These are phyloP conservation scores for Macroteleia sp. DNA, from an alignment of 2,888 invertebrate species.

Conservation along the genomic window DNA sequence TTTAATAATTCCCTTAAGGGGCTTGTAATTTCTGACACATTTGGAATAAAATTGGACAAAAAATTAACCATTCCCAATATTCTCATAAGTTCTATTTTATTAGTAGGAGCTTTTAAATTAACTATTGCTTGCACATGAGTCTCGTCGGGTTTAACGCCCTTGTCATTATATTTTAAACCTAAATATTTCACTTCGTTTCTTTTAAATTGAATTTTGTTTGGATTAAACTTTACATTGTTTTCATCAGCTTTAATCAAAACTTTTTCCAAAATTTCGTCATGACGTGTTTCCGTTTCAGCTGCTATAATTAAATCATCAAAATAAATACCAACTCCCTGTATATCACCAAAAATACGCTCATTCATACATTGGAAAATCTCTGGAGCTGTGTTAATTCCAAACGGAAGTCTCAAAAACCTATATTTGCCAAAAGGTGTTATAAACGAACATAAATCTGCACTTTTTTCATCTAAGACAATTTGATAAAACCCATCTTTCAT, in stretches of 20 bases:
- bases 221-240: neutral
- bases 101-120: neutral
- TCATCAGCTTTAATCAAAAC: neutral
- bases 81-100: constrained; percentile 19
- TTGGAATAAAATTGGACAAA: constrained; percentile 22
- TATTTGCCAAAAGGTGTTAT: too few species aligned
- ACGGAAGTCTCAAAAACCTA: too few species aligned
- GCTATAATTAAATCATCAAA: constrained; percentile 6
- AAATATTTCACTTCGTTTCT: neutral
- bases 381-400: too few species aligned
- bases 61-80: constrained; percentile 37
- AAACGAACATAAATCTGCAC: too few species aligned
- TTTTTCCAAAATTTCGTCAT: neutral
- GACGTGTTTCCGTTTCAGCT: neutral
- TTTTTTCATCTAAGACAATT: too few species aligned
- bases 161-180: neutral
- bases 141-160: neutral
- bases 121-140: constrained; percentile 3
- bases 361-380: too few species aligned
- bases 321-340: neutral
- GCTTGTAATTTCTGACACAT: constrained; percentile 56
- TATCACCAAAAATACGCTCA: too few species aligned
- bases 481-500: too few species aligned
- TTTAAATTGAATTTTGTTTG: constrained; percentile 1
- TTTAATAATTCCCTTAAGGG: constrained; percentile 64